phyloP scores from a whole-genome alignment of 1,140 invertebrate species.

The Atta cephalotes region DNA sequence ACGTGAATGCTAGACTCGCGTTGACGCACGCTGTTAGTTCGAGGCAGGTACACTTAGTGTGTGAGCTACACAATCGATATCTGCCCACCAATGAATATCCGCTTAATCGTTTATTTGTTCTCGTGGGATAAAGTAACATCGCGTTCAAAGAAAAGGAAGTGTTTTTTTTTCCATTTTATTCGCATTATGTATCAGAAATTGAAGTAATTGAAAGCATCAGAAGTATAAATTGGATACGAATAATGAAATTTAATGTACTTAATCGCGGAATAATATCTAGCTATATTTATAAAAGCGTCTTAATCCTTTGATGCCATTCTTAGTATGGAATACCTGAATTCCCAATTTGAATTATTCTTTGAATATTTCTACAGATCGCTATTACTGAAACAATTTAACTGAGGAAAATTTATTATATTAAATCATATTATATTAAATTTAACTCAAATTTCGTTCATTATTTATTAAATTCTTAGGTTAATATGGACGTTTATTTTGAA shows the following conservation, averaged over 20 bases:
- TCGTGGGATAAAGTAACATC: neutral
- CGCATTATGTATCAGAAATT: neutral
- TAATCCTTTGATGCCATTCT: no score
- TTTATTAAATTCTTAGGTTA: no score
- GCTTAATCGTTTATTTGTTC: constrained; percentile 5
- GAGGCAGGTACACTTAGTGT: neutral
- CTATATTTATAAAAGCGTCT: neutral
- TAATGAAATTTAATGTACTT: neutral
- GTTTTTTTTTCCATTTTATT: neutral
- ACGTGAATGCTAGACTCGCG: constrained; percentile 21
- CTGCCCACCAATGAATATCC: neutral
- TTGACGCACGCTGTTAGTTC: constrained; percentile 15
- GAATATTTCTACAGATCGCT: no score
- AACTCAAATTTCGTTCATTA: no score
- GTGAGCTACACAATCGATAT: neutral
- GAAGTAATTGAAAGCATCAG: neutral
- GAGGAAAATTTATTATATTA: no score
- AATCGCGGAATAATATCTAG: neutral
- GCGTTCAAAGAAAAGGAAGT: neutral
- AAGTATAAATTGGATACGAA: neutral
- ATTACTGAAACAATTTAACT: no score
- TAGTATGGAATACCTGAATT: no score
- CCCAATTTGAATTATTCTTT: no score
- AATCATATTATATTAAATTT: no score
- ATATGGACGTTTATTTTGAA: no score